These are phyloP conservation scores for Psylliodes chrysocephalus DNA, from an alignment of 2,888 invertebrate genomes.

Conservation along the genomic window DNA sequence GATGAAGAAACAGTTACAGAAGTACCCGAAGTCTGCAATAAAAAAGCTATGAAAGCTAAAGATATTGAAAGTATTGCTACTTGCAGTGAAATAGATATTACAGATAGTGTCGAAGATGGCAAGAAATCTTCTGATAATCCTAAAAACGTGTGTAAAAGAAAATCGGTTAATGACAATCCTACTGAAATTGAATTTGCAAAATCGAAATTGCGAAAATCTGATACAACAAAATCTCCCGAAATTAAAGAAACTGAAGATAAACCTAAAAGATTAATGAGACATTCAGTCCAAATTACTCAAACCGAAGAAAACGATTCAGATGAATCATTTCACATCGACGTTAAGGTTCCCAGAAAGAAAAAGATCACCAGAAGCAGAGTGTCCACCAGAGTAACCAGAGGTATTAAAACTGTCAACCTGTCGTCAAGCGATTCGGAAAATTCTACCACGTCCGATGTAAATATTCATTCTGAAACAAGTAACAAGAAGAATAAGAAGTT, in stretches of 20 bases:
- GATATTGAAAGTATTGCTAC: too few relatives aligned
- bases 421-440: conserved; percentile 49
- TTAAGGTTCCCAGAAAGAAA: conserved; percentile 51
- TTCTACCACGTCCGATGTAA: conserved; percentile 52
- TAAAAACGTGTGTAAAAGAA: not conserved
- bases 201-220: conserved; percentile 42
- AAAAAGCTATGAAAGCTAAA: not conserved
- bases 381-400: conserved; percentile 25
- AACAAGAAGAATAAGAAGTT: conserved; percentile 50
- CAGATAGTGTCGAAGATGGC: too few relatives aligned
- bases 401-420: not conserved
- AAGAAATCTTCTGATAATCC: conserved; percentile 3
- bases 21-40: not conserved
- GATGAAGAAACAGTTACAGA: not conserved
- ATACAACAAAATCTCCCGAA: conserved; percentile 20
- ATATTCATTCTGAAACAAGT: conserved; percentile 45
- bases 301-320: conserved; percentile 51
- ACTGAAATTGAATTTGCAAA: conserved; percentile 37
- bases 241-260: conserved; percentile 23
- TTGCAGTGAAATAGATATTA: too few relatives aligned
- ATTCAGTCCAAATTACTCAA: conserved; percentile 40
- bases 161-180: not conserved
- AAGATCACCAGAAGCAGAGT: conserved; percentile 50
- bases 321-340: conserved; percentile 51
- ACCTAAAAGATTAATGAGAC: conserved; percentile 47